Evolutionary conservation across 2,797 vertebrate species (phyloP).

Genomic region (Helarctos malayanus): DNA sequence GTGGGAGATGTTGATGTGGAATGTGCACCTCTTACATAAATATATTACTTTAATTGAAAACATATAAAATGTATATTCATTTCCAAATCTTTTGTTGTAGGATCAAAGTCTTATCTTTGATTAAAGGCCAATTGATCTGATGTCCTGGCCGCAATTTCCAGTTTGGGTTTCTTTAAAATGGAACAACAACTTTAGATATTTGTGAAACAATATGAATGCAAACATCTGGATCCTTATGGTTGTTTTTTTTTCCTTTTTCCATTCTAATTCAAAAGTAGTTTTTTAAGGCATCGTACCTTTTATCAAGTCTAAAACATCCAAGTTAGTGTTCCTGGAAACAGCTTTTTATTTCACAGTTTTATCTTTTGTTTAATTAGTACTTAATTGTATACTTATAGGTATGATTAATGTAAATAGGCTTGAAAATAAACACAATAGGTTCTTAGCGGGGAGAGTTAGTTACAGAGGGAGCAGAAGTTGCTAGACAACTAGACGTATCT

Average conservation of each 20-base stretch:
- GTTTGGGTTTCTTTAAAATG: slow-evolving; percentile 56
- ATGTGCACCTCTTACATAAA: background rate
- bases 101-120: background rate
- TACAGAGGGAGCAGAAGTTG: background rate
- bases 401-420: slow-evolving; percentile 9
- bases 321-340: slow-evolving; percentile 36
- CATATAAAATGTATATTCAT: background rate
- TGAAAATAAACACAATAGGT: background rate
- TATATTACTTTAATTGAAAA: slow-evolving; percentile 35
- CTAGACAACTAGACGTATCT: background rate
- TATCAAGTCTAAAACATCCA: slow-evolving; percentile 33
- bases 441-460: background rate
- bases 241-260: background rate
- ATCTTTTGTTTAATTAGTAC: background rate
- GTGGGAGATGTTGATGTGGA: background rate
- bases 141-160: slow-evolving; percentile 7
- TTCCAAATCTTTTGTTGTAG: slow-evolving; percentile 29
- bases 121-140: background rate
- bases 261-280: background rate
- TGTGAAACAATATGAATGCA: slow-evolving; percentile 9
- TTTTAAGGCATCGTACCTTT: background rate
- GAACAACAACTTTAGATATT: background rate
- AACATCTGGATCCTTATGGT: background rate
- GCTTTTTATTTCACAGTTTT: slow-evolving; percentile 11
- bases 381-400: background rate